Percentiles rank a stretch among this genome's conserved stretches.
phyloP scores from a whole-genome alignment of 2,113 vertebrate genomes.

The Irena cyanogastra region DNA sequence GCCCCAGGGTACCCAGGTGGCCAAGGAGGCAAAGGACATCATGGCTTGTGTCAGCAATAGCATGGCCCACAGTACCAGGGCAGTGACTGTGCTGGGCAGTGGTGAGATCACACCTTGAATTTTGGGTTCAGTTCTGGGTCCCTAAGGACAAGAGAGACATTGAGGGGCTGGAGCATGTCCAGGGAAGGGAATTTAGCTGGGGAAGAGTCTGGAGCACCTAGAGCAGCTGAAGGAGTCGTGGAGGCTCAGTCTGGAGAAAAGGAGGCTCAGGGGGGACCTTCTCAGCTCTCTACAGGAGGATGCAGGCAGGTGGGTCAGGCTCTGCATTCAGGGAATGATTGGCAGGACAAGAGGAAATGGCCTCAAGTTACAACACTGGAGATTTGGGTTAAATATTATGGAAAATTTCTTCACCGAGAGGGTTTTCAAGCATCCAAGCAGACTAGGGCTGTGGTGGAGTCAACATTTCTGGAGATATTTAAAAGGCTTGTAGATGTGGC shows the following conservation, averaged over 20 bases:
- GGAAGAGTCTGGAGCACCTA: background rate
- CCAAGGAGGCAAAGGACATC: background rate
- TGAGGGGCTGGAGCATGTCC: background rate
- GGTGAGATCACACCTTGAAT: background rate
- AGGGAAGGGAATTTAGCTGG: background rate
- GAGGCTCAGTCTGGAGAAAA: background rate
- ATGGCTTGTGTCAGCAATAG: background rate
- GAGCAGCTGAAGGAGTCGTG: background rate
- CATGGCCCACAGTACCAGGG: no score
- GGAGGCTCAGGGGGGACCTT: background rate
- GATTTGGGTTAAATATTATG: background rate
- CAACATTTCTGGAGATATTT: background rate
- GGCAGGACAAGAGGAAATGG: background rate
- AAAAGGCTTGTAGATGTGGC: background rate
- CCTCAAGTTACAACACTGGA: background rate
- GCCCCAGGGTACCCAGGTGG: fast-evolving
- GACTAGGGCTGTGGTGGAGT: background rate
- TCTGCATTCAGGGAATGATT: background rate
- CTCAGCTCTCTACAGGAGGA: no score
- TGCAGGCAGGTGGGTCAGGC: fast-evolving
- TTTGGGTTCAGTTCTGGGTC: background rate
- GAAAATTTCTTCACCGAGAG: background rate
- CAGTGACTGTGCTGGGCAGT: background rate
- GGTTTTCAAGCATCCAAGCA: background rate
- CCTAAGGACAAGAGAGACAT: no score